These are phyloP conservation scores for Mantis religiosa DNA, from an alignment of 2,888 invertebrate species.

Conservation along the genomic window DNA sequence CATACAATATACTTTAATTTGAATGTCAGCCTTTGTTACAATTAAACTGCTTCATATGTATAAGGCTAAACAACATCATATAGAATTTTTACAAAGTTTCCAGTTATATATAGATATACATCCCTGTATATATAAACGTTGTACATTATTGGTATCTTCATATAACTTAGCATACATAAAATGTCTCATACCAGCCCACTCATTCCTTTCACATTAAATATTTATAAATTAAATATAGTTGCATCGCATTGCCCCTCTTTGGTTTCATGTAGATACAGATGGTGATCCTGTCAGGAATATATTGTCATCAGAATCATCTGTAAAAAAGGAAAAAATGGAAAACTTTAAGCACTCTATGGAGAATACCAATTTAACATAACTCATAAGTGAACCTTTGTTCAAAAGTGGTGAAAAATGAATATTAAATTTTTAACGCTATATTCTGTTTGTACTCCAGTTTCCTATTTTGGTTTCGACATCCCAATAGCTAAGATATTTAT, in stretches of 20 bases:
- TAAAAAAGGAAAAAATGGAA: not conserved
- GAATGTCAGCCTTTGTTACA: not conserved
- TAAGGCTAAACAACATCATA: not conserved
- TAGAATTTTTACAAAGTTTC: not conserved
- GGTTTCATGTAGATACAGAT: not conserved
- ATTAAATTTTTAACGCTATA: too few relatives aligned
- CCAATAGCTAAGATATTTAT: too few relatives aligned
- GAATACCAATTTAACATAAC: not conserved
- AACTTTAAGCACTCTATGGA: not conserved
- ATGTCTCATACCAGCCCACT: not conserved
- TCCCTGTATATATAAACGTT: not conserved
- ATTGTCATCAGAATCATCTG: not conserved
- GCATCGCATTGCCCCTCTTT: not conserved
- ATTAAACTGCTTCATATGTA: not conserved
- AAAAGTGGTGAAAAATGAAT: too few relatives aligned
- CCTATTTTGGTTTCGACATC: too few relatives aligned
- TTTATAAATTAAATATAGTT: not conserved
- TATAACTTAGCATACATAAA: not conserved
- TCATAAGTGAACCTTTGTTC: too few relatives aligned
- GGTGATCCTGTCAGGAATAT: not conserved
- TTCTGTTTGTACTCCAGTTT: too few relatives aligned
- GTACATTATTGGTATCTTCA: not conserved
- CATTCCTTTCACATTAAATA: not conserved
- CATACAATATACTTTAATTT: not conserved
- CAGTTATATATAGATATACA: not conserved